Evolutionary conservation across 1,140 invertebrate species (phyloP).

Genomic region (Cydia pomonella): DNA sequence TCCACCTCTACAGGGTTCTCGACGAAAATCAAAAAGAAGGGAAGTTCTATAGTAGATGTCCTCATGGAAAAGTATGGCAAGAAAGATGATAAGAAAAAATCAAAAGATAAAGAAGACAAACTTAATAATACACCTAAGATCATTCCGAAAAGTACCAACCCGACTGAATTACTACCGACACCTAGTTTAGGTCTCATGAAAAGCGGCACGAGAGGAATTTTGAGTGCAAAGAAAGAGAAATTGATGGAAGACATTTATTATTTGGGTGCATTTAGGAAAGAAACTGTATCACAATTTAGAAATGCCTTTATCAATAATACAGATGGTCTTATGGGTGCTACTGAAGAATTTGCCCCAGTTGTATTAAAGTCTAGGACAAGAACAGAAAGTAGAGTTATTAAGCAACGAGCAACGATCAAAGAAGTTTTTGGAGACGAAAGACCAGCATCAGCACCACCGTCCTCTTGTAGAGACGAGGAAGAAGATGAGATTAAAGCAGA

Average conservation of each 20-base stretch:
- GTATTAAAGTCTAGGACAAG: conserved; percentile 88
- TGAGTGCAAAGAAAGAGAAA: conserved; percentile 79
- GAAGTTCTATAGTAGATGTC: conserved; percentile 84
- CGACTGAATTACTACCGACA: conserved; percentile 83
- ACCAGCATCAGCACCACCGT: conserved; percentile 79
- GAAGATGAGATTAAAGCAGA: conserved; percentile 44
- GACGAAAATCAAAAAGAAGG: conserved; percentile 79
- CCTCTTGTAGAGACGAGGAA: conserved; percentile 73
- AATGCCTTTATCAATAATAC: conserved; percentile 85
- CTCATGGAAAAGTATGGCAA: conserved; percentile 83
- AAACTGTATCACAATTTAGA: conserved; percentile 85
- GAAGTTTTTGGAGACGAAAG: conserved; percentile 87
- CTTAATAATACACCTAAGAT: conserved; percentile 75
- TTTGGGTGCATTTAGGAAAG: conserved; percentile 86
- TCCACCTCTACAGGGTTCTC: conserved; percentile 83
- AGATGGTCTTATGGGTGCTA: conserved; percentile 79
- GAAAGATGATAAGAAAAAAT: conserved; percentile 82
- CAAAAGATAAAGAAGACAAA: conserved; percentile 79
- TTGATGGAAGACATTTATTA: conserved; percentile 80
- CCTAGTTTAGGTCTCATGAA: conserved; percentile 80
- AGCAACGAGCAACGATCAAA: conserved; percentile 88
- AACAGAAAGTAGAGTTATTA: conserved; percentile 87
- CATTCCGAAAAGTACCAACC: conserved; percentile 79
- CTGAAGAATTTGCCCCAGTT: conserved; percentile 85
- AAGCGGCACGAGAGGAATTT: conserved; percentile 76